A percentile compares a stretch with the other conserved stretches of the same genome.
Evolutionary conservation across 2,797 vertebrate species (phyloP).

Genomic region (Chloroceryle inda): DNA sequence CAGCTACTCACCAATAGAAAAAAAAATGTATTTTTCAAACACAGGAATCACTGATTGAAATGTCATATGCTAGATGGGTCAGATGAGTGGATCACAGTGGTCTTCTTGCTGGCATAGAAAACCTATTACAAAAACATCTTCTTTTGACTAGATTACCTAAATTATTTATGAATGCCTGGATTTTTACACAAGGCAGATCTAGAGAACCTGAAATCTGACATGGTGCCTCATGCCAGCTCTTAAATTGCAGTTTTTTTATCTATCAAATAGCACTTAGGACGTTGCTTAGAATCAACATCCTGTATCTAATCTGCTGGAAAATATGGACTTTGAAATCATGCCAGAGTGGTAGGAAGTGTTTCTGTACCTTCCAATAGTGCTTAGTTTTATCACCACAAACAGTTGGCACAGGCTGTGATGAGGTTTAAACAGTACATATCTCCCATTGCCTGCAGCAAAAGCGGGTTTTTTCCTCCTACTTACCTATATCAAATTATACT

Average conservation of each 20-base stretch:
- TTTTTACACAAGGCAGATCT: neutral
- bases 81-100: neutral
- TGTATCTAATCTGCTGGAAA: constrained; percentile 32
- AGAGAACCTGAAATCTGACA: neutral
- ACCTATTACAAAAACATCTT: neutral
- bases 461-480: neutral
- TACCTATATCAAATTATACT: neutral
- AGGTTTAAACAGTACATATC: neutral
- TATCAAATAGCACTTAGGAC: constrained; percentile 5
- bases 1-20: neutral
- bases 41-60: neutral
- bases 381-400: constrained; percentile 5
- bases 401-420: neutral
- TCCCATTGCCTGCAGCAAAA: neutral
- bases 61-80: neutral
- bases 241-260: neutral
- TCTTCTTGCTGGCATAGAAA: neutral
- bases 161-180: neutral
- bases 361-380: neutral
- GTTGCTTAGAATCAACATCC: constrained; percentile 15
- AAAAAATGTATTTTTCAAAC: neutral
- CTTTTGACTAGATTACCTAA: neutral
- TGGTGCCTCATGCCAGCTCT: neutral
- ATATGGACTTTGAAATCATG: constrained; percentile 15
- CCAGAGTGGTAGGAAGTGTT: constrained; percentile 30